Evolutionary conservation across 2,888 invertebrate species (phyloP).

Genomic region (Trachelus iudaicus): DNA sequence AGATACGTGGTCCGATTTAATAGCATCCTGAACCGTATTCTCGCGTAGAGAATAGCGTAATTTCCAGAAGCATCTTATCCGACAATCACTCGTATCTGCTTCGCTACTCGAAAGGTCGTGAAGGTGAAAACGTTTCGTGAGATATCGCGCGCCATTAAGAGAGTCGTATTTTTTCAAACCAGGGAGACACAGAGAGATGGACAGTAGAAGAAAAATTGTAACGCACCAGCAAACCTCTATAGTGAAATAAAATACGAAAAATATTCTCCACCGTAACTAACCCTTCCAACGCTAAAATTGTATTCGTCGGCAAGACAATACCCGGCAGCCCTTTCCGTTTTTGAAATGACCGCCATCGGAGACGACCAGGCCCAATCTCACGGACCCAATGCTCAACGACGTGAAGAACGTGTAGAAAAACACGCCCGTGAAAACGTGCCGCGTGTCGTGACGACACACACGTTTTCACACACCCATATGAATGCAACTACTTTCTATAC

Average conservation of each 20-base stretch:
- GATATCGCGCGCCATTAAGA: background rate
- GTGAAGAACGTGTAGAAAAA: conserved; percentile 27
- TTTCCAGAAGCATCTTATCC: background rate
- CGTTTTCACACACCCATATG: background rate
- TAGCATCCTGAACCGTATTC: background rate
- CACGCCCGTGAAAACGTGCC: background rate
- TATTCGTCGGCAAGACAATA: background rate
- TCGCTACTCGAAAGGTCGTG: background rate
- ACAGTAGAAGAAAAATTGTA: background rate
- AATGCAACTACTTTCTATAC: background rate
- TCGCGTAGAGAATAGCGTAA: background rate
- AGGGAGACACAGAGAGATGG: background rate
- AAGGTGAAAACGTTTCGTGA: background rate
- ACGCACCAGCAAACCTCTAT: background rate
- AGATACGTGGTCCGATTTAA: background rate
- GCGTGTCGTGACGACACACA: background rate
- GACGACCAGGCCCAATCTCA: conserved; percentile 49
- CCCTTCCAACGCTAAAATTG: background rate
- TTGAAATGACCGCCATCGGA: conserved; percentile 20
- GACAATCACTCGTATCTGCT: background rate
- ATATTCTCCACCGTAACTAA: background rate
- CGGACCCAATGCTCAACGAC: conserved; percentile 7
- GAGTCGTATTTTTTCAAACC: background rate
- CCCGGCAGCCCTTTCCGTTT: background rate
- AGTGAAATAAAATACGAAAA: background rate